phyloP scores from a whole-genome alignment of 1,140 invertebrate genomes.

The Campoletis sonorensis region DNA sequence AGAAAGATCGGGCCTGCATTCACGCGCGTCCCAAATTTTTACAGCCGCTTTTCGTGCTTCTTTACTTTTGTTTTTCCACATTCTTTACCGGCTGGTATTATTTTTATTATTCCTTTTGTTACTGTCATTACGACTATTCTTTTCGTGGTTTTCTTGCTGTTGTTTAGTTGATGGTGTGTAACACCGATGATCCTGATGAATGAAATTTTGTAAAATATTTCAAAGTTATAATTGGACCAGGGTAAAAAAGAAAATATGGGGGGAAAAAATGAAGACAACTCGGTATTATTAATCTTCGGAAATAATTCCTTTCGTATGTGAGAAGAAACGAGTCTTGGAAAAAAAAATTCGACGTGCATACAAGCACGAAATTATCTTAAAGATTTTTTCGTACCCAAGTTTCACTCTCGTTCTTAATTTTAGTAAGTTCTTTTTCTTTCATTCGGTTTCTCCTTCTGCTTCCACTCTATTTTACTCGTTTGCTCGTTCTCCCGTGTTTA shows the following conservation, averaged over 20 bases:
- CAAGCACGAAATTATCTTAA: not conserved
- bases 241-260: too few species aligned
- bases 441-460: conserved; percentile 19
- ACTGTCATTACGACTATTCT: not conserved
- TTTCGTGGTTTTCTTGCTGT: not conserved
- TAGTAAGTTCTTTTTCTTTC: conserved; percentile 9
- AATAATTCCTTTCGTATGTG: too few species aligned
- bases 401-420: conserved; percentile 7
- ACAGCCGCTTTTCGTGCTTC: conserved; percentile 21
- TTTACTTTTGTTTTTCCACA: conserved; percentile 70
- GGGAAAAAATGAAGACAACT: too few species aligned
- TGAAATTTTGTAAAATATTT: too few species aligned
- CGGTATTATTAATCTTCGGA: too few species aligned
- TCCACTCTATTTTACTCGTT: conserved; percentile 36
- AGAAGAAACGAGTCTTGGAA: too few species aligned
- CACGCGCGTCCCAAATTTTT: conserved; percentile 35
- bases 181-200: not conserved
- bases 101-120: conserved; percentile 48
- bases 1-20: not conserved
- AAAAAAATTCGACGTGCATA: not conserved
- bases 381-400: conserved; percentile 1
- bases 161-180: not conserved
- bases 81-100: conserved; percentile 47
- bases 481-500: conserved; percentile 7
- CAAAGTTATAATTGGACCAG: too few species aligned